These are phyloP conservation scores for Caenorhabditis doughertyi DNA, from an alignment of 2,888 invertebrate genomes.

Conservation along the genomic window DNA sequence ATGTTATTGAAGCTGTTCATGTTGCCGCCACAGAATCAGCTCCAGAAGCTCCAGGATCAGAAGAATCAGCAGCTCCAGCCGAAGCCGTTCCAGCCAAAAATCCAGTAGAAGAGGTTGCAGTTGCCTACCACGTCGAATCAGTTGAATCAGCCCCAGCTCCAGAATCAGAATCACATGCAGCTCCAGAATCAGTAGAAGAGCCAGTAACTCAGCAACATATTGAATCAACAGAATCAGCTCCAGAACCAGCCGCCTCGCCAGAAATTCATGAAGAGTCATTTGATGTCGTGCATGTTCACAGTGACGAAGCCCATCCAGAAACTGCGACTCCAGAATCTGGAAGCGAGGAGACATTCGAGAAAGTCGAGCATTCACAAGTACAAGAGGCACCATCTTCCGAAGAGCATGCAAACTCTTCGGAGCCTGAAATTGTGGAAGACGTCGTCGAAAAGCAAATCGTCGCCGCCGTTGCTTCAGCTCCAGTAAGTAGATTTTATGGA, in stretches of 20 bases:
- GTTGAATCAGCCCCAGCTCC: constrained; percentile 35
- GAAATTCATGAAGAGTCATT: constrained; percentile 19
- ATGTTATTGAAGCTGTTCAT: constrained; percentile 33
- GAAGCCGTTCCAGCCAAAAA: constrained; percentile 3
- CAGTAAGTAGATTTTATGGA: constrained; percentile 35
- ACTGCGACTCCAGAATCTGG: constrained; percentile 38
- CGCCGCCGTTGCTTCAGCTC: constrained; percentile 44
- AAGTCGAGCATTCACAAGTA: constrained; percentile 63
- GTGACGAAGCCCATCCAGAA: constrained; percentile 37
- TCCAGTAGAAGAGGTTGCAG: constrained; percentile 45
- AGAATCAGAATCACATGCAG: neutral
- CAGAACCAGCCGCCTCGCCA: too few species aligned
- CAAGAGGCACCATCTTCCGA: constrained; percentile 52
- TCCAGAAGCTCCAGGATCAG: constrained; percentile 15
- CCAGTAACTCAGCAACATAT: constrained; percentile 5
- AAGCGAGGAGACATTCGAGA: constrained; percentile 55
- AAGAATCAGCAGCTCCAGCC: neutral
- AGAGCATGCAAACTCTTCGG: constrained; percentile 39
- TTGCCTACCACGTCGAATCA: constrained; percentile 47
- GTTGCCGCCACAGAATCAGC: constrained; percentile 14
- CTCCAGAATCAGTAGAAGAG: constrained; percentile 20
- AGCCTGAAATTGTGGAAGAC: constrained; percentile 63
- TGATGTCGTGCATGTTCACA: constrained; percentile 38
- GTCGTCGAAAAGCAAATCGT: constrained; percentile 44
- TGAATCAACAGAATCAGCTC: neutral